phyloP scores from a whole-genome alignment of 2,797 vertebrate species.

The Mus minutoides region DNA sequence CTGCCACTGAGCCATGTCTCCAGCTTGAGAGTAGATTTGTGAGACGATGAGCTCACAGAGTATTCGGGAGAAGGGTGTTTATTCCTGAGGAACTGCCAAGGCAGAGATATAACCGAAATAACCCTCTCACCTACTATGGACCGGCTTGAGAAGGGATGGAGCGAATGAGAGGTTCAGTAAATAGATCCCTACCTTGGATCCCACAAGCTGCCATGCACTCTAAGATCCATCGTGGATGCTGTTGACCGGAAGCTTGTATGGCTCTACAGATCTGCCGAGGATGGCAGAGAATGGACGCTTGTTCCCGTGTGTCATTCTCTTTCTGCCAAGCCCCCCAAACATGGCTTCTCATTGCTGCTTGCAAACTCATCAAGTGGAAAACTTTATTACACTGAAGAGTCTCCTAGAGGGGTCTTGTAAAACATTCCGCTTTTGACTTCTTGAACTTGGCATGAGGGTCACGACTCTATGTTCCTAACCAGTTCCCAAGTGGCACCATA shows the following conservation, averaged over 20 bases:
- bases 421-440: neutral
- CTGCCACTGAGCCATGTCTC: neutral
- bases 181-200: too few relatives aligned
- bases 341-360: neutral
- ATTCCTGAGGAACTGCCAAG: neutral
- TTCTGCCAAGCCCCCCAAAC: neutral
- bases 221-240: neutral
- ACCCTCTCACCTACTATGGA: neutral
- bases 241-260: too few relatives aligned
- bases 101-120: neutral
- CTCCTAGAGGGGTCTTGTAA: neutral
- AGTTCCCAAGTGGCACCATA: neutral
- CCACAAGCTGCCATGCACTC: neutral
- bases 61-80: neutral
- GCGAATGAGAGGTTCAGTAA: neutral
- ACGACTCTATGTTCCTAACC: neutral
- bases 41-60: neutral
- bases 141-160: neutral
- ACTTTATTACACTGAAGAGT: neutral
- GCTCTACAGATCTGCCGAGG: neutral
- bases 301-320: neutral
- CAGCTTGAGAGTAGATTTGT: neutral
- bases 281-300: neutral
- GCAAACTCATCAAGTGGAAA: neutral
- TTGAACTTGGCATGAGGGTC: neutral